Evolutionary conservation across 2,888 invertebrate species (phyloP), one percentile per base, ranked within the genome.

Genomic region (Cyclophora punctaria): DNA sequence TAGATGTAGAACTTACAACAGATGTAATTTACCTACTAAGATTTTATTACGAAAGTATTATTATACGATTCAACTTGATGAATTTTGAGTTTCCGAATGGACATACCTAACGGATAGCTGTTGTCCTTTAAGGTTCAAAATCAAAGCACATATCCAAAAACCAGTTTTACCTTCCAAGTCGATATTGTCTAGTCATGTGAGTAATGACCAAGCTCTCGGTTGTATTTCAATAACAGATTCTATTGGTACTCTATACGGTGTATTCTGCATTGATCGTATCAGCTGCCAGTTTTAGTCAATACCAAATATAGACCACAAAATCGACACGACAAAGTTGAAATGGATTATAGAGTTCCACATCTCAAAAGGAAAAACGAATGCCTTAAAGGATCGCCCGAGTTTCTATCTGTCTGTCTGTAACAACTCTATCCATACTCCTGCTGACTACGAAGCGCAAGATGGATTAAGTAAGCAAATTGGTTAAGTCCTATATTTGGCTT

Each of bases 181-280:
- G 81, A 87, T 87, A 83, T 83, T 83, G 87, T 74, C 80, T 87
- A 86, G 86, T 88, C 87, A 88, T 85, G 83, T 87, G 80, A 79
- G 80, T 86, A 86, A 86, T 87, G 86, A 83, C 86, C 87, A 64
- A 62, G 66, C 60, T 57, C 48, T 64, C 50, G 54, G 47, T 50
- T 48, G 50, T 49, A 72, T 72, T 56, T 62, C 55, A 57, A 66
- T 78, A 67, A 62, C 77, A 56, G 61, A 45, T 35, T 44, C 42
- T 51, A n/a, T 48, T 33, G 4, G 46, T 68, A 37, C 4, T 5
- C 4, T 5, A 37, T 37, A 75, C 52, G 60, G 71, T 67, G 41
- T 47, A 49, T 55, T 75, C 73, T 75, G 35, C 59, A 48, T 52
- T 65, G 56, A 34, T 35, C n/a, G 7, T 5, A n/a, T 43, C 47